Evolutionary conservation across 2,113 vertebrate genomes (phyloP), one percentile per base, ranked within the genome.

Genomic region (Corapipo altera): DNA sequence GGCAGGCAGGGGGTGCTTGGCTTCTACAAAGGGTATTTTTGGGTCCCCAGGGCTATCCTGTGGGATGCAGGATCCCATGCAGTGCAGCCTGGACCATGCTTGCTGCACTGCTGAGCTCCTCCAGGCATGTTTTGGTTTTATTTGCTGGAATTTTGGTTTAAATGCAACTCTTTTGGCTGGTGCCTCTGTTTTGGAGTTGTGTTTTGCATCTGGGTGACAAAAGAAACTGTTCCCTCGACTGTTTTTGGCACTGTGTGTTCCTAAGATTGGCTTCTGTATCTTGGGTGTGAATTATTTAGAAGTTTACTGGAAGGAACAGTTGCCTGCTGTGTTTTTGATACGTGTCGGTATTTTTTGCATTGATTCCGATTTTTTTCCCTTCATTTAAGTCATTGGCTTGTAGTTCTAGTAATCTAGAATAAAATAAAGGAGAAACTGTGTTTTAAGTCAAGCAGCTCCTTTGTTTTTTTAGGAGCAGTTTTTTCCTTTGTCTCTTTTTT

Each of bases 91-190:
- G 61, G 61, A 30, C n/a, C 33, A 22, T 0, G 0, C 28, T 37
- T 58, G 22, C 32, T 66, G 19, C 20, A 32, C 46, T 49, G 7
- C 65, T 20, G 27, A 37, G 19, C 43, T 62, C 39, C 39, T 62
- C 21, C 15, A 15, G 48, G 12, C 3, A 3, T 7, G 5, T 71
- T 58, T 24, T 57, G 24, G 6, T 17, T 70, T 79, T 55, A 49
- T 30, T 52, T 72, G 13, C 52, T 66, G 54, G 12, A 77, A 28
- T 1, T 44, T 33, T 7, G 4, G 21, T 81, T 86, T 44, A 80
- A 88, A 21, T 32, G 7, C 26, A 8, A 26, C 0, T 0, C 9
- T 55, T 65, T 35, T 49, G 43, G 20, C 18, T 0, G 0, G 3
- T 51, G 12, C 43, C 26, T 65, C 49, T 57, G 0, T 74, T 73